Evolutionary conservation across 2,888 invertebrate genomes (phyloP), one percentile per base, ranked within the genome.

Genomic region (Agrotis clavis): DNA sequence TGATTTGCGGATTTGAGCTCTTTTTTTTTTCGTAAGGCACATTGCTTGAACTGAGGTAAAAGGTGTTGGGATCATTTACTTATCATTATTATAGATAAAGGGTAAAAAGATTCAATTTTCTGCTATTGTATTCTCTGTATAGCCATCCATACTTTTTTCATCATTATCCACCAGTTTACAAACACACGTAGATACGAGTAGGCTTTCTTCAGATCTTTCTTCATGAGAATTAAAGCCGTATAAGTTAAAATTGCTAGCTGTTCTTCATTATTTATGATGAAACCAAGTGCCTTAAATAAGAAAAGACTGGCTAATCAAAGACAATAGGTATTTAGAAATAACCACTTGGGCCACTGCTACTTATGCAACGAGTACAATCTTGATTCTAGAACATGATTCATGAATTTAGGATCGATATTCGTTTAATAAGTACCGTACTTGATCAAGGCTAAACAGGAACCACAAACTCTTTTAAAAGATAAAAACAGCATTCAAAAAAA

Each of bases 1-100:
- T 86, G 87, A 87, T 87, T 89, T 88, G 89, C 76, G 67, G 71
- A 77, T 72, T 68, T 72, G 73, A 79, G 79, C 76, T 82, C 76
- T 81, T 72, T 76, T 81, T 72, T 76, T 74, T 64, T 60, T 61
- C 47, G n/a, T 9, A 67, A 64, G 50, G 57, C 60, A 62, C 51
- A 67, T 67, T 74, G 62, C 60, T 25, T 25, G 25, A 25, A 25
- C 25, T 25, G 25, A 2, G 25, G 25, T 25, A 25, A 25, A 25
- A 25, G 25, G 25, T 25, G 25, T 76, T 69, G 25, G 51, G 73
- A 71, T 71, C 63, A 56, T 65, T 19, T 67, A 45, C 64, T 48
- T 72, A 35, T 35, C 9, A 35, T 35, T 35, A 35, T 35, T 9
- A 35, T 9, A 18, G n/a, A 64, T 47, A 1, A n/a, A 21, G 9